A percentile compares a stretch with the other conserved stretches of the same genome.
Evolutionary conservation across 35 echinoderm and acorn worm genomes (phyloP).

Genomic region (Strongylocentrotus purpuratus): DNA sequence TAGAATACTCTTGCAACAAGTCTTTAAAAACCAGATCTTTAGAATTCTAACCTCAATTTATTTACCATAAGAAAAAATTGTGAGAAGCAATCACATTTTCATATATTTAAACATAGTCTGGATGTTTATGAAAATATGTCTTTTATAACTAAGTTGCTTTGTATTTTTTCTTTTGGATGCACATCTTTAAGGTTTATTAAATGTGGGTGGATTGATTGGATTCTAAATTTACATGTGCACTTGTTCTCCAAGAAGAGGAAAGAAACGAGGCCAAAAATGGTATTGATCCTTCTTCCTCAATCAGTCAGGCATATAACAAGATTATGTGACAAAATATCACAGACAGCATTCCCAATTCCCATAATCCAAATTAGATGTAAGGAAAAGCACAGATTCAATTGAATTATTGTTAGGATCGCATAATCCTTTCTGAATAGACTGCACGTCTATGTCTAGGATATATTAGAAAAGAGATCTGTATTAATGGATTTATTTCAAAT

Average conservation of each 20-base stretch:
- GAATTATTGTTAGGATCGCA: neutral
- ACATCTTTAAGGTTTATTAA: neutral
- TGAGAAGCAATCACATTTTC: neutral
- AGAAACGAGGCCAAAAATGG: neutral
- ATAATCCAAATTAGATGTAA: neutral
- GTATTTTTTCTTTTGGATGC: neutral
- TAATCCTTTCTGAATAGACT: neutral
- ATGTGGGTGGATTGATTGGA: neutral
- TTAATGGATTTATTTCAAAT: neutral
- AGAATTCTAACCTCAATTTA: no score
- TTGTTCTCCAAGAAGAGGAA: neutral
- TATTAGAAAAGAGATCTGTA: neutral
- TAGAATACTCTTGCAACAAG: no score
- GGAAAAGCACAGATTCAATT: neutral
- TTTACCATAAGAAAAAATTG: neutral
- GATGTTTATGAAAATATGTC: neutral
- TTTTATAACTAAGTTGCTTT: neutral
- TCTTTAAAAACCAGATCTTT: no score
- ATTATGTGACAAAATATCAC: neutral
- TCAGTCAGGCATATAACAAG: neutral
- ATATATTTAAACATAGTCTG: neutral
- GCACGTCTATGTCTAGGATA: neutral
- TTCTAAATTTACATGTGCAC: neutral
- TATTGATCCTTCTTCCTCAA: neutral
- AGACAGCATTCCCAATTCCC: no score